Evolutionary conservation across 2,888 invertebrate species (phyloP).

Genomic region (Galeruca laticollis): DNA sequence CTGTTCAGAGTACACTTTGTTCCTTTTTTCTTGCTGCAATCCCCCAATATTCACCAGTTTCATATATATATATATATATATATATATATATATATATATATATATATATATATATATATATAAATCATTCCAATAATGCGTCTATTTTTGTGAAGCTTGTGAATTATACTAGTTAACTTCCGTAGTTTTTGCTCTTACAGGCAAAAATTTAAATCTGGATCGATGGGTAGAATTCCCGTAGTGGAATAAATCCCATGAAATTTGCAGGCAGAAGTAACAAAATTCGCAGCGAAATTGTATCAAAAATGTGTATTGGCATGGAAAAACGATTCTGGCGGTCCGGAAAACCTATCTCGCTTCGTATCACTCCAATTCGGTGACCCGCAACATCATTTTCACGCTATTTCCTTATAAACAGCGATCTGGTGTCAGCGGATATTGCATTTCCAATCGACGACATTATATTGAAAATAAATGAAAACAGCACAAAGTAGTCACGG

Average conservation of each 20-base stretch:
- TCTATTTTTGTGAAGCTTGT: too few species aligned
- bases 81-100: too few species aligned
- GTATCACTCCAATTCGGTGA: constrained; percentile 52
- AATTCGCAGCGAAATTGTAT: constrained; percentile 48
- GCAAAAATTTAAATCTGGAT: constrained; percentile 10
- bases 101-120: too few species aligned
- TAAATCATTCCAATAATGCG: too few species aligned
- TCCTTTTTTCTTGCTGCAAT: too few species aligned
- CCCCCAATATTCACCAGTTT: too few species aligned
- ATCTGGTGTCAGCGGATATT: constrained; percentile 23
- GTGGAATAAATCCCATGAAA: constrained; percentile 21
- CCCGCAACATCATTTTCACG: constrained; percentile 53
- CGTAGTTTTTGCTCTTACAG: not conserved
- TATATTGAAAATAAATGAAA: not conserved
- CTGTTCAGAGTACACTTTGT: too few species aligned
- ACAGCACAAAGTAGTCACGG: too few species aligned
- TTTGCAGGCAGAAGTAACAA: constrained; percentile 41
- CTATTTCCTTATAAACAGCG: constrained; percentile 47
- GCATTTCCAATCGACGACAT: constrained; percentile 30
- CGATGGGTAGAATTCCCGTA: constrained; percentile 19
- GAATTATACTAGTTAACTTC: not conserved
- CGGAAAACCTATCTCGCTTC: constrained; percentile 50
- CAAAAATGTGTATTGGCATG: constrained; percentile 53
- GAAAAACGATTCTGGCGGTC: constrained; percentile 54
- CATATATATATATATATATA: too few species aligned